Conservation (phyloP, 2,797 vertebrate genomes). For the Aphelocoma californica region DNA sequence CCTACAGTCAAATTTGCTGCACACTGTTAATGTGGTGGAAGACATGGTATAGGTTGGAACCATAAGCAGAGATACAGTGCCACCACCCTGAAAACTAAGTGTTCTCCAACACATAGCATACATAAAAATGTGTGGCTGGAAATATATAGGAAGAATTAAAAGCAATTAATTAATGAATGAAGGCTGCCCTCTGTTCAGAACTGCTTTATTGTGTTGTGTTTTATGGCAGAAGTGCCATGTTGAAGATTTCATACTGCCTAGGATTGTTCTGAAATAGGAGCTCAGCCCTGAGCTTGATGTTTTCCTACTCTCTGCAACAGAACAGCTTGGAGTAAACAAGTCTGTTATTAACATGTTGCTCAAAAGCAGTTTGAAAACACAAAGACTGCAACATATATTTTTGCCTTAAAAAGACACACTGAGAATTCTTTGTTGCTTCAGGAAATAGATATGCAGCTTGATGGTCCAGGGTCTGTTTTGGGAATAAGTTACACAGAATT, state of each 20-base stretch:
- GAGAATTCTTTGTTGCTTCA: neutral
- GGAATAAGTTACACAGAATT: neutral
- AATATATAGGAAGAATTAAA: neutral
- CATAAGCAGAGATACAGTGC: neutral
- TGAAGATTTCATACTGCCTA: neutral
- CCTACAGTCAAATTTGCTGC: neutral
- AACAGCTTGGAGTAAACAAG: slow-evolving; percentile 12
- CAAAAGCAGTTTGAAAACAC: slow-evolving; percentile 2
- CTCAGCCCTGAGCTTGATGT: neutral
- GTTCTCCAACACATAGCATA: neutral
- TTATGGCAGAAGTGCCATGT: neutral
- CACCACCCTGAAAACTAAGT: neutral
- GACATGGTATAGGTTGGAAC: neutral
- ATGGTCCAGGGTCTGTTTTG: neutral
- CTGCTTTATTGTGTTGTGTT: neutral
- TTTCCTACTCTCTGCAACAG: neutral
- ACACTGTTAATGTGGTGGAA: neutral
- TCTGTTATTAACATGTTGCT: neutral
- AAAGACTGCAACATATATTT: neutral
- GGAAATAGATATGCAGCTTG: neutral
- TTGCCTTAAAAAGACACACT: neutral
- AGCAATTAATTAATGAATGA: neutral
- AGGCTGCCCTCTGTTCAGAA: neutral
- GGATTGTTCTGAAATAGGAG: neutral
- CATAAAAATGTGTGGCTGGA: neutral